phyloP scores from a whole-genome alignment of 1,140 invertebrate genomes.

The Panulirus ornatus region DNA sequence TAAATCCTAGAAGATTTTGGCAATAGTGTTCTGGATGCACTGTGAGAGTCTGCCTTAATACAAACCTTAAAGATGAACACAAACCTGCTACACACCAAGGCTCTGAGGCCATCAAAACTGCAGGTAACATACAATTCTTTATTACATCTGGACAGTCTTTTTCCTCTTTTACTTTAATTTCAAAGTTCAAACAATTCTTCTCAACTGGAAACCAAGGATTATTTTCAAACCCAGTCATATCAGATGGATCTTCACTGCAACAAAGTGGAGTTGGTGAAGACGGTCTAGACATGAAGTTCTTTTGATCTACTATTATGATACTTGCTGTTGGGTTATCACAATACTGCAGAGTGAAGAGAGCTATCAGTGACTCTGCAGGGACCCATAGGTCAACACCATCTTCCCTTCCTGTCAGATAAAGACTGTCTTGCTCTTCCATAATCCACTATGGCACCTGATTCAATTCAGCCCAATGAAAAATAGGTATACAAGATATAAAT shows the following conservation, averaged over 20 bases:
- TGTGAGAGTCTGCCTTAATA: slow-evolving; percentile 57
- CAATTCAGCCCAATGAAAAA: not conserved
- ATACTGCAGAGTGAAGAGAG: slow-evolving; percentile 54
- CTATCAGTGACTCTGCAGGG: slow-evolving; percentile 21
- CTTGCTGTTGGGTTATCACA: slow-evolving; percentile 8
- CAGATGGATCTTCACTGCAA: not conserved
- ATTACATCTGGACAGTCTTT: slow-evolving; percentile 64
- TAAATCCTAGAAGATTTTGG: slow-evolving; percentile 83
- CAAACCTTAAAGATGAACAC: slow-evolving; percentile 75
- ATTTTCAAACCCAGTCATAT: not conserved
- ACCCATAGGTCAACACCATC: not conserved
- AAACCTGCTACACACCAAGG: slow-evolving; percentile 74
- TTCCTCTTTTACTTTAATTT: not conserved
- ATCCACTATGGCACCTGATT: not conserved
- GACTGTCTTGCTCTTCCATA: not conserved
- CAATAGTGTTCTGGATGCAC: slow-evolving; percentile 47
- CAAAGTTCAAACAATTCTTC: not conserved
- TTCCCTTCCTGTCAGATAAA: slow-evolving; percentile 22
- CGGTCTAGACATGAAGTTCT: not conserved
- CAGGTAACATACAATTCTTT: slow-evolving; percentile 71
- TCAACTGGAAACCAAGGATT: slow-evolving; percentile 32
- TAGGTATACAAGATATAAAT: not conserved
- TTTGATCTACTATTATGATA: slow-evolving; percentile 23
- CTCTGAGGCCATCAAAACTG: slow-evolving; percentile 34
- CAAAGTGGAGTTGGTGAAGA: not conserved